Evolutionary conservation across 2,113 vertebrate species (phyloP), one percentile per base, ranked within the genome.

Genomic region (Jacana jacana): DNA sequence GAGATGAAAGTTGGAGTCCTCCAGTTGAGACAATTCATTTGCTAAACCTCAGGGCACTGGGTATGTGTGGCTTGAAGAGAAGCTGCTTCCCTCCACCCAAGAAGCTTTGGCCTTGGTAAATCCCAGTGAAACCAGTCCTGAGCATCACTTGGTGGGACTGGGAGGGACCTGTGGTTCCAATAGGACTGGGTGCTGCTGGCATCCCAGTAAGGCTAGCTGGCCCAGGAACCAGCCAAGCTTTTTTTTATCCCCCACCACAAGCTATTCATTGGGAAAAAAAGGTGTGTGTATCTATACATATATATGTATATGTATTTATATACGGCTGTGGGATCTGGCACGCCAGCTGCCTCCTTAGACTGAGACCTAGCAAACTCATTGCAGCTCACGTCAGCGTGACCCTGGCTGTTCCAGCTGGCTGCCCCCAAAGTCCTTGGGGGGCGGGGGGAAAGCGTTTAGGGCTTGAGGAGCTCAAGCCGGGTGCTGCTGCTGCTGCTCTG

Each of bases 371-470:
- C 33, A 40, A n/a, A 28, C 58, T 6, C 64, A 16, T 49, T 8
- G 19, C 89, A 61, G n/a, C 51, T 71, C 33, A 2, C 3, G 11
- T 9, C 3, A 2, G 52, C 1, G 2, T 20, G 51, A 42, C 27
- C 30, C 55, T 0, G 1, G 8, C 13, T 49, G 49, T 68, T 52
- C 28, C 10, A 0, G 17, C n/a, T 3, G 31, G 19, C 28, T 55
- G 52, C 39, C 24, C 55, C 57, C 0, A 0, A 30, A 40, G 37
- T 71, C 44, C 77, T 39, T 13, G n/a, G n/a, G 16, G 13, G 42
- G 42, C 13, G 39, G 23, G 16, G 14, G 60, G 1, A n/a, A n/a
- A n/a, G n/a, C 4, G 3, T 63, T 66, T 7, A 65, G 25, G 23
- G 24, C 13, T 63, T 14, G 31, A 42, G 73, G 61, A 75, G 17